Evolutionary conservation across 2,113 vertebrate genomes (phyloP).

Genomic region (Notarius lentiginosus): DNA sequence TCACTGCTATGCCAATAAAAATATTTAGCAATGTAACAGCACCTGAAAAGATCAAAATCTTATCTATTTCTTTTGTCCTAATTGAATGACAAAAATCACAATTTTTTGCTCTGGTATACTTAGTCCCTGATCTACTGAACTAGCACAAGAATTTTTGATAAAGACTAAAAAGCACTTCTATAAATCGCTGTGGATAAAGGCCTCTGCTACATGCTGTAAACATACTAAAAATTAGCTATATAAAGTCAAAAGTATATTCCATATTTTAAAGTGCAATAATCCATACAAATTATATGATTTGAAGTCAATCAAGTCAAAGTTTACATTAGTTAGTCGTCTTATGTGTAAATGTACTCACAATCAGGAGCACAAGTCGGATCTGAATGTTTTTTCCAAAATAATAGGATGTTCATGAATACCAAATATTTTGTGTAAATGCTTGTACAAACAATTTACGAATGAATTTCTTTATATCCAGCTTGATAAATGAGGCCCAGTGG

Average conservation of each 20-base stretch:
- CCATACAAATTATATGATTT: not conserved
- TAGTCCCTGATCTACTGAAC: not conserved
- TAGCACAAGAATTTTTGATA: not conserved
- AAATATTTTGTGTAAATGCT: not conserved
- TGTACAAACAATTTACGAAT: not conserved
- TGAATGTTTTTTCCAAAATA: not conserved
- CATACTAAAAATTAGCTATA: not conserved
- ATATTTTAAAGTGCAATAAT: not conserved
- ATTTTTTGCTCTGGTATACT: not conserved
- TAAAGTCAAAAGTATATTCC: not conserved
- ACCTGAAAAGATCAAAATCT: not conserved
- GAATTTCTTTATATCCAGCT: not conserved
- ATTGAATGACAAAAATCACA: not conserved
- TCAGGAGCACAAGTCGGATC: not conserved
- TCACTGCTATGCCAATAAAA: not conserved
- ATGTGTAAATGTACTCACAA: not conserved
- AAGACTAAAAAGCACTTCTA: not conserved
- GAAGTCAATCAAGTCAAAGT: not conserved
- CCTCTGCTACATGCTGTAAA: not conserved
- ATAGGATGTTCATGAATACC: not conserved
- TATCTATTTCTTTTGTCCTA: not conserved
- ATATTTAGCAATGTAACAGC: not conserved
- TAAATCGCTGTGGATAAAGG: not conserved
- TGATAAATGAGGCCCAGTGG: not conserved
- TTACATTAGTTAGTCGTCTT: not conserved